phyloP scores from a whole-genome alignment of 92 coral and sea anemone species.

The Scolanthus callimorphus region DNA sequence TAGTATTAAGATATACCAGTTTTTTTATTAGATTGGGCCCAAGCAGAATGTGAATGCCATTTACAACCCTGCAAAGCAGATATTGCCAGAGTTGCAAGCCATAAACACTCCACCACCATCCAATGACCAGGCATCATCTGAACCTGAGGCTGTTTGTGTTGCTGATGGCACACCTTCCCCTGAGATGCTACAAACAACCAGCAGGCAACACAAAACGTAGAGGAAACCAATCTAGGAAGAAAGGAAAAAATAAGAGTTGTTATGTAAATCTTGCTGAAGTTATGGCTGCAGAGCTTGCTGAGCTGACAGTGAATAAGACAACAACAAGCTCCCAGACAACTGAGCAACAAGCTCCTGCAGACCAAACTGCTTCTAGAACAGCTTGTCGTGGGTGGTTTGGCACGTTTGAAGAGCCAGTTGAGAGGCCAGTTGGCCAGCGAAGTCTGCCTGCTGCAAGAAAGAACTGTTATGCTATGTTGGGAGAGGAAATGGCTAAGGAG shows the following conservation, averaged over 20 bases:
- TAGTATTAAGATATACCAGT: too few relatives aligned
- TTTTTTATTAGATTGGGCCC: too few relatives aligned
- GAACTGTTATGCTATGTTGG: constrained; percentile 44
- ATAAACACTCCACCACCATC: constrained; percentile 2
- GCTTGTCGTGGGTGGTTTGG: constrained; percentile 25
- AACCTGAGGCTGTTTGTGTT: neutral
- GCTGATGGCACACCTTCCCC: neutral
- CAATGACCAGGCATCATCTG: neutral
- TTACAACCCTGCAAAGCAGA: constrained; percentile 23
- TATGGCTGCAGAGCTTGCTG: constrained; percentile 9
- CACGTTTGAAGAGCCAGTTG: constrained; percentile 2
- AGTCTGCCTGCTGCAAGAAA: neutral
- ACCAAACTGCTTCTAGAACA: neutral
- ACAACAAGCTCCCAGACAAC: neutral
- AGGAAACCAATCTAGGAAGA: neutral
- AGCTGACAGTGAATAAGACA: neutral
- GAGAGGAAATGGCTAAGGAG: constrained; percentile 44
- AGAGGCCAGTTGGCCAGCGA: neutral
- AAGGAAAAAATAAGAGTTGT: neutral
- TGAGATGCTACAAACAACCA: neutral
- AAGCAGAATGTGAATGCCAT: neutral
- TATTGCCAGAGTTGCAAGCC: constrained; percentile 34
- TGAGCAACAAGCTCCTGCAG: neutral
- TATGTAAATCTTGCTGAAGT: constrained; percentile 28
- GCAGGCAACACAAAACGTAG: neutral